A percentile compares a stretch with the other conserved stretches of the same genome.
Conservation (phyloP, 2,888 invertebrate species). For the Scelioninae gen. 2 region DNA sequence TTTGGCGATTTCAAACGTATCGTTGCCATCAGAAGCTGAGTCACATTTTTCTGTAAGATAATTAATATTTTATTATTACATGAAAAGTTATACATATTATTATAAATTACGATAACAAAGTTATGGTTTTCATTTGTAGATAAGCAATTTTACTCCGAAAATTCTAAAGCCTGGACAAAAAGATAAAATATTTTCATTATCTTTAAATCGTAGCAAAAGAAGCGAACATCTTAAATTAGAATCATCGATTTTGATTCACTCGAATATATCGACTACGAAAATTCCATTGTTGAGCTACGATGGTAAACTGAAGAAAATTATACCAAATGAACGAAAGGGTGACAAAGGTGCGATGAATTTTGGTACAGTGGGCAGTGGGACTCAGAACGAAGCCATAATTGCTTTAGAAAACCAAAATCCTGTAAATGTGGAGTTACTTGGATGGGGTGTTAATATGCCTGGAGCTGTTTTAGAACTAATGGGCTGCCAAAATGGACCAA, state of each 20-base stretch:
- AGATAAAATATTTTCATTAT: conserved; percentile 78
- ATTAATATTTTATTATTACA: too few species aligned
- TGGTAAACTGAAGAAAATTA: conserved; percentile 79
- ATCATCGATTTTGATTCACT: conserved; percentile 81
- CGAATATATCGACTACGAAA: conserved; percentile 84
- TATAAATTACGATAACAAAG: too few species aligned
- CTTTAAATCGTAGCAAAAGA: conserved; percentile 76
- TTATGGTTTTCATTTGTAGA: conserved; percentile 75
- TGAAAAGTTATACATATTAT: too few species aligned
- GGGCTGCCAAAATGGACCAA: conserved; percentile 79
- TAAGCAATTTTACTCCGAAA: conserved; percentile 79
- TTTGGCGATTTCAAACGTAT: conserved; percentile 84
- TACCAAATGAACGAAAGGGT: conserved; percentile 70
- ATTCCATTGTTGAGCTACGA: conserved; percentile 85
- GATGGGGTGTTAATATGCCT: conserved; percentile 79
- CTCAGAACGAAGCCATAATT: conserved; percentile 83
- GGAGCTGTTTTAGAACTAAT: conserved; percentile 79
- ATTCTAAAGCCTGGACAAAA: conserved; percentile 79
- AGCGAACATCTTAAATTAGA: conserved; percentile 78
- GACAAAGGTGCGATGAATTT: conserved; percentile 77
- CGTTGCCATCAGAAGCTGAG: conserved; percentile 79
- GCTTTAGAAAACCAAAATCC: conserved; percentile 86
- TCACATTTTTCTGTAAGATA: conserved; percentile 79
- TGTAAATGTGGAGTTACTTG: conserved; percentile 80
- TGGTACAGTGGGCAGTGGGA: conserved; percentile 81